Conservation (phyloP, 2,888 invertebrate species). For the Apodemia zela region DNA sequence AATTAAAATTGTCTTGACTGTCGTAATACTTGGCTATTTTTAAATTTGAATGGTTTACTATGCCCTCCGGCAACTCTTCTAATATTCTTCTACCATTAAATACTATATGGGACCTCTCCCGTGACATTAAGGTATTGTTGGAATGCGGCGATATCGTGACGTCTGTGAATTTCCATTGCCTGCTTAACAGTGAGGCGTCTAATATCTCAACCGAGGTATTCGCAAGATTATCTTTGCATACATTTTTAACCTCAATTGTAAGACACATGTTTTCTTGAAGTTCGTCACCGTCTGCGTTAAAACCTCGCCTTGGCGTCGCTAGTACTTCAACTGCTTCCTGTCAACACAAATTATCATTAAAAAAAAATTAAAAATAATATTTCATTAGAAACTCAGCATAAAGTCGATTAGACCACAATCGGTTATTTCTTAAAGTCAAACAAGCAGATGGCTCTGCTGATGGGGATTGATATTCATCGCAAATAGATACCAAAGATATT, state of each 20-base stretch:
- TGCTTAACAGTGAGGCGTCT: constrained; percentile 55
- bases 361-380: too few relatives aligned
- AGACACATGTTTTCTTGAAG: constrained; percentile 82
- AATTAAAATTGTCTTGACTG: constrained; percentile 40
- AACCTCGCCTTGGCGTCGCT: constrained; percentile 76
- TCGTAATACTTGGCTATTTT: constrained; percentile 49
- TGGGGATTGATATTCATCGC: too few relatives aligned
- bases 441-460: too few relatives aligned
- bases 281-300: constrained; percentile 52
- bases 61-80: constrained; percentile 40
- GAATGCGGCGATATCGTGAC: constrained; percentile 53
- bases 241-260: constrained; percentile 85
- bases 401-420: not conserved
- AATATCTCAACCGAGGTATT: constrained; percentile 76
- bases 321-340: constrained; percentile 80
- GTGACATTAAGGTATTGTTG: constrained; percentile 44
- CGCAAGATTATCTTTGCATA: constrained; percentile 82
- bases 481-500: too few relatives aligned
- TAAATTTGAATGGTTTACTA: constrained; percentile 51
- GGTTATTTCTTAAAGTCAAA: not conserved
- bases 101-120: constrained; percentile 60
- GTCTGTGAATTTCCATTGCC: constrained; percentile 78
- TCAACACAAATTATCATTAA: not conserved
- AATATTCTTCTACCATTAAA: constrained; percentile 53
- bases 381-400: not conserved